Evolutionary conservation across 1,140 invertebrate genomes (phyloP).

Genomic region (Ceratitis capitata): DNA sequence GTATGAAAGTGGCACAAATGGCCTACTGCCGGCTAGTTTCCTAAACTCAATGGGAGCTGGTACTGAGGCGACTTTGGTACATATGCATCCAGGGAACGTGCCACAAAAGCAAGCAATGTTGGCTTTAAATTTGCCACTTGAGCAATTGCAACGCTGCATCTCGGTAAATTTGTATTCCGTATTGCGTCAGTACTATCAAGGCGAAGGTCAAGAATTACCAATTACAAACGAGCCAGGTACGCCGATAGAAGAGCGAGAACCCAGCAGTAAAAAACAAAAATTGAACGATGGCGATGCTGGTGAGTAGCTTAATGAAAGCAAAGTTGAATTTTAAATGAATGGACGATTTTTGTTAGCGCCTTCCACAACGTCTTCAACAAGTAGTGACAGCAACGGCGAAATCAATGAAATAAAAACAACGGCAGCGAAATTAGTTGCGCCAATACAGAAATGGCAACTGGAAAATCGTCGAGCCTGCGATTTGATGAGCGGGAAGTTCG

Average conservation of each 20-base stretch:
- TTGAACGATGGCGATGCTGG: slow-evolving; percentile 47
- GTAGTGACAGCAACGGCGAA: slow-evolving; percentile 41
- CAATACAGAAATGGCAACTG: slow-evolving; percentile 70
- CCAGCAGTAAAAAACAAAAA: slow-evolving; percentile 62
- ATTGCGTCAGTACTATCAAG: slow-evolving; percentile 70
- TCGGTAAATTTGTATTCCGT: slow-evolving; percentile 79
- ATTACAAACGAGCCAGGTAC: slow-evolving; percentile 11
- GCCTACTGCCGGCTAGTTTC: slow-evolving; percentile 83
- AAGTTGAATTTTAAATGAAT: background rate
- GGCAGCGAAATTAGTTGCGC: background rate
- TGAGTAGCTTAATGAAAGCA: slow-evolving; percentile 16
- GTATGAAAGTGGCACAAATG: slow-evolving; percentile 87
- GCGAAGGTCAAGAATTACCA: slow-evolving; percentile 40
- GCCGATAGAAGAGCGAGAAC: slow-evolving; percentile 49
- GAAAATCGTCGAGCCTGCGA: slow-evolving; percentile 73
- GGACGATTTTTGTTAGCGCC: background rate
- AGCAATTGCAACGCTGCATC: slow-evolving; percentile 74
- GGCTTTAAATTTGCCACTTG: slow-evolving; percentile 78
- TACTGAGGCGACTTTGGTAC: slow-evolving; percentile 73
- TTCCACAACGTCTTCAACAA: background rate
- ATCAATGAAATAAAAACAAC: background rate
- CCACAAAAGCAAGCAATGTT: slow-evolving; percentile 80
- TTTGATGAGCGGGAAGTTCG: slow-evolving; percentile 73
- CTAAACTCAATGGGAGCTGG: slow-evolving; percentile 76
- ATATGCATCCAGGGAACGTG: slow-evolving; percentile 82